Evolutionary conservation across 2,113 vertebrate species (phyloP), one percentile per base, ranked within the genome.

Genomic region (Ardeotis arabs): DNA sequence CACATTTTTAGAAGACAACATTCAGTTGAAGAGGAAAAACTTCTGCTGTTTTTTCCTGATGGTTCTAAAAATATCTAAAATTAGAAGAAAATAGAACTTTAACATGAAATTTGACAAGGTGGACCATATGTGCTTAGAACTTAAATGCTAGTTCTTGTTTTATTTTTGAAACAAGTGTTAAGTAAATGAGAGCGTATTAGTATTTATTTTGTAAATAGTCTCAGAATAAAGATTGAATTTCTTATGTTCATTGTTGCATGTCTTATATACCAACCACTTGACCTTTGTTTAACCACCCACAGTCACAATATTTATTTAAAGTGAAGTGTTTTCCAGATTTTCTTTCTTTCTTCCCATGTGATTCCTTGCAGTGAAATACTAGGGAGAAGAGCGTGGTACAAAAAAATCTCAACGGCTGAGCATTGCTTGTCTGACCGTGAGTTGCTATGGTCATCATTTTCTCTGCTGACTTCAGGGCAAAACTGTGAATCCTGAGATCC

Each of bases 191-290:
- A 63, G 50, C 28, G n/a, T 58, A 27, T 82, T 93, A 19, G 19
- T 93, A 47, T 92, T 80, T 87, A 70, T 91, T 84, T 82, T 93
- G 80, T 84, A 84, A 74, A 52, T 81, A 64, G 45, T 88, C 12
- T 83, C 53, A 62, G 49, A 96, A 87, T 91, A 96, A 95, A 96
- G 33, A 39, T 52, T 60, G 16, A 53, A 33, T 93, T 95, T 91
- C 60, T 70, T 63, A 89, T 9, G n/a, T 64, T 83, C 6, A 1
- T 77, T 78, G 68, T 87, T 66, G 44, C 4, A 5, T 59, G 33
- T 78, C 88, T 92, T 92, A 33, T 66, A 45, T 45, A 47, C 10
- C n/a, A 41, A 86, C 19, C 73, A 31, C 33, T 81, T 87, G 56
- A 77, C 44, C 39, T 53, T 84, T 88, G 19, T 91, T 87, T 81